Base-by-base conservation (phyloP, 2,113 vertebrate species). In the Hiodon tergisus region DNA sequence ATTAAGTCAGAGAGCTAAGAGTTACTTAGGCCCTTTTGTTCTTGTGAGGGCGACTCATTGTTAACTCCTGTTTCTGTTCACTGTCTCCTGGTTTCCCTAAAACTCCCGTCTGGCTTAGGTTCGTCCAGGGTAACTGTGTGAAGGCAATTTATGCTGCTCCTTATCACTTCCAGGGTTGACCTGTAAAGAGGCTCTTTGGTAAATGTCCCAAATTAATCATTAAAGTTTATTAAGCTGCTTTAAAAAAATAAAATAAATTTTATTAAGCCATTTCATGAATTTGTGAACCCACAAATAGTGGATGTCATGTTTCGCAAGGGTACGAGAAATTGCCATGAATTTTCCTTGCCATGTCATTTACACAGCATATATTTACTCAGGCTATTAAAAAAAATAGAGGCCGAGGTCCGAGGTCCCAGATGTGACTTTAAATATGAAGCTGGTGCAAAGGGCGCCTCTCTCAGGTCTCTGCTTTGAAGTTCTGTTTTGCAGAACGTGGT, bases 21-120 rank as follows among this genome's bases (percentile, higher is more conserved):
- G 48, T 69, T n/a, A 69, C 67, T 69, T 69, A 6, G 48, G 8
- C 16, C 31, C 51, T 63, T 52, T 73, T 55, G 61, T 66, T 65
- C 62, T 57, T 10, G 51, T 46, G 72, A 50, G 2, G 52, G 65
- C 47, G 54, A 51, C 62, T 53, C 16, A 6, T 61, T 46, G 2
- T 10, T 14, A 9, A 8, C 53, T 66, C n/a, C 52, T 11, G 52
- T 66, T 66, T 11, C 31, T 48, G 63, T 66, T 66, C 4, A 10
- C 31, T 48, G 4, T 6, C 3, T 66, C 8, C 63, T 48, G 8
- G 31, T 31, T 31, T 31, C 31, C 31, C 31, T 31, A 31, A 31
- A 31, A 31, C 31, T 31, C 31, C 31, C 31, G 31, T 31, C 31
- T 66, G 31, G 31, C 59, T 66, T 8, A 65, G 17, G 6, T 6